Base-by-base conservation (phyloP, 2,888 invertebrate genomes). In the Tethea ocularis region DNA sequence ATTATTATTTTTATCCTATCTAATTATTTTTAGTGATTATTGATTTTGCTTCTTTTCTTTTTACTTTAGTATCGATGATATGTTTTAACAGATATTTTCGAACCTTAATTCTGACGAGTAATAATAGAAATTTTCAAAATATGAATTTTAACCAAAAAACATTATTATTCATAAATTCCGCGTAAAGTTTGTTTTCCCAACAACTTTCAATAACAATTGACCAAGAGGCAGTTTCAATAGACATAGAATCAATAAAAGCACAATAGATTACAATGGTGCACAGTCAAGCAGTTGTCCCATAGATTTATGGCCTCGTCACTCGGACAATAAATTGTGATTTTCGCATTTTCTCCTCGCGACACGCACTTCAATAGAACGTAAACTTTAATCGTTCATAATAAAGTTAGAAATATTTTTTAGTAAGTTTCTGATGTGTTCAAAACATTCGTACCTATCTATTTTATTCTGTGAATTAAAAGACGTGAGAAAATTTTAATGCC, bases 291-390 rank as follows among this genome's bases (percentile, higher is more conserved):
- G 77, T 81, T 83, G 83, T 83, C 83, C 68, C 65, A 58, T 63
- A 72, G 86, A 92, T 91, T 92, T 91, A 92, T 88, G 78, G 85
- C 85, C n/a, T 89, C 91, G 89, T 92, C 92, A 90, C 83, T 80
- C 84, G 80, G 84, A 92, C 89, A 90, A 92, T 92, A 92, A 91
- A 92, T 91, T 86, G 86, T 88, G 89, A 91, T 89, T 91, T 91
- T 90, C 89, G 80, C 88, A 86, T 89, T 54, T 87, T 86, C 86
- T 82, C 78, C 71, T 63, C 68, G 78, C 78, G 77, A 75, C 81
- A 84, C 81, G 78, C 85, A 78, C 74, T 60, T 56, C 11, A 56
- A 33, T 78, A 84, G 82, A 58, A 84, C 63, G 87, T 86, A 83
- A 78, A 64, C 2, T 24, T 56, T 53, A 23, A 33, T 46, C 10